Evolutionary conservation across 2,113 vertebrate genomes (phyloP), one percentile per base, ranked within the genome.

Genomic region (Ochotona princeps): DNA sequence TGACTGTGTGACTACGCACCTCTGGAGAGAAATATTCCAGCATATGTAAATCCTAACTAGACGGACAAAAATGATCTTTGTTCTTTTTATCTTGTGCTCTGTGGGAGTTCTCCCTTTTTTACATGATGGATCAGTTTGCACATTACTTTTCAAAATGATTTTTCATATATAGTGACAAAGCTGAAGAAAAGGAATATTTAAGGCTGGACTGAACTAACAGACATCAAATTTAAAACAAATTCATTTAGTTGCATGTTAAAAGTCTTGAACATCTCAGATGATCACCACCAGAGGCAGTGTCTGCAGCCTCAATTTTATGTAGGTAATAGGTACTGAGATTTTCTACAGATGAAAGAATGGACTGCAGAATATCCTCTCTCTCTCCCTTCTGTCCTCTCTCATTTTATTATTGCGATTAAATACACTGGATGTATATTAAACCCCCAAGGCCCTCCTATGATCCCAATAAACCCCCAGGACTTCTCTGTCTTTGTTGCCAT

Each of bases 31-130:
- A 96, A 97, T 70, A 96, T 87, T 97, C 92, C 63, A 96, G 89
- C 95, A 97, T 97, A 96, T 97, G 96, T 89, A 98, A 97, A 97
- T 94, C 91, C 95, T 95, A 97, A 98, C 96, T 94, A 97, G 96
- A 97, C 85, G 96, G 96, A 96, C 86, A 97, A 97, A 97, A 98
- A 97, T 96, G 96, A 96, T 95, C 95, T 97, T 96, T 97, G 93
- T 96, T 97, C 96, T 94, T 79, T 94, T 96, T 73, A 91, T 96
- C 92, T 70, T 96, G 96, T 97, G 96, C 93, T 97, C 96, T 92
- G 94, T 97, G 91, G 96, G 97, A 98, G 96, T 96, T 97, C 97
- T 95, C 95, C 93, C 96, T 97, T 97, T 94, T 97, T 97, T 96
- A 89, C 92, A 85, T 96, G 97, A 97, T 96, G 96, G 97, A 97